Evolutionary conservation across 2,113 vertebrate genomes (phyloP), one percentile per base, ranked within the genome.

Genomic region (Hemiprocne comata): DNA sequence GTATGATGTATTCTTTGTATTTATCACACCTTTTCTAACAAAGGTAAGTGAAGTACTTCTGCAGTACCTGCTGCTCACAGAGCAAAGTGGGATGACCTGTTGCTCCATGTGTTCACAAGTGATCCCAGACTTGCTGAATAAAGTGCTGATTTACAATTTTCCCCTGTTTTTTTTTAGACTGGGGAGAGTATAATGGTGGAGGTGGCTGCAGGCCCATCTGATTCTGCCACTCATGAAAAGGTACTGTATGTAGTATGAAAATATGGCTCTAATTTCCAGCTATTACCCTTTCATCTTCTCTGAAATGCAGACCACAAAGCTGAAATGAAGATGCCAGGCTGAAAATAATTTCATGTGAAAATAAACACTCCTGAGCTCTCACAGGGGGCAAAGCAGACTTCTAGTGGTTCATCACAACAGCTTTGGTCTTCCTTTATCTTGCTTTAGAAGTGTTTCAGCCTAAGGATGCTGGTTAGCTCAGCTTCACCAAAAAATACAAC

Each of bases 171-270:
- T 25, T 40, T 80, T 26, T 95, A 99, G 99, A 99, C 98, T 17
- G 99, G 99, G 29, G 98, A 99, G 93, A 99, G 99, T 84, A 99
- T 99, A 94, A 99, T 99, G 99, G 99, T 99, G 77, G 99, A 99
- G 96, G 99, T 99, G 62, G 99, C 99, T 36, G 98, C 99, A 4
- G 99, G 99, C 81, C 99, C 99, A 0, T 98, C 99, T 0, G 98
- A 99, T 97, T 99, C 99, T 3, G 97, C 98, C 94, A 98, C 98
- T 18, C 99, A 98, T 8, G 99, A 99, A 96, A 99, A 99, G 99
- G 99, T 99, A 96, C 29, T 77, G 15, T 31, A 7, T 26, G 28
- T 31, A 31, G 24, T 40, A 83, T 90, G 66, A 58, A 76, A 81
- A 70, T 14, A 10, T 5, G 13, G 42, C 55, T 44, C 25, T 66